phyloP scores from a whole-genome alignment of 2,888 invertebrate genomes.

The Andrena haemorrhoa region DNA sequence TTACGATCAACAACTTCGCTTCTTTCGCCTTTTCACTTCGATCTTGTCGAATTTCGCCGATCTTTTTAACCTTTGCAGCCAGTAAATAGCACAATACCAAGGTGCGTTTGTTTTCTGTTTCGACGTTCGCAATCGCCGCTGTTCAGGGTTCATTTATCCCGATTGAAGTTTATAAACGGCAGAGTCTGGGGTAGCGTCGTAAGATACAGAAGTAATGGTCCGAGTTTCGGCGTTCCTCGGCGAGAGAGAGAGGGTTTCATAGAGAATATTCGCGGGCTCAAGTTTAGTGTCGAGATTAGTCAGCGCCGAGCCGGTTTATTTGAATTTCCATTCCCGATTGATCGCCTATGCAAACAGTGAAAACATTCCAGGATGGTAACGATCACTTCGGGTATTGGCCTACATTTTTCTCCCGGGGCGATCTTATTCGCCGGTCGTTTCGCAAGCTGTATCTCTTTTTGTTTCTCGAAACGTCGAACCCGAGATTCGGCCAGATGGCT shows the following conservation, averaged over 20 bases:
- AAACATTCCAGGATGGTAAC: constrained; percentile 61
- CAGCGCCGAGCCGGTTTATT: constrained; percentile 56
- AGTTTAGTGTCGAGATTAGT: constrained; percentile 37
- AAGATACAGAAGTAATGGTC: no score
- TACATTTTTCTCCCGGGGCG: constrained; percentile 51
- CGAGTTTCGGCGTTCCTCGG: background rate
- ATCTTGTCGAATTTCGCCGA: no score
- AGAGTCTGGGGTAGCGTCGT: no score
- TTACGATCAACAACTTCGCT: no score
- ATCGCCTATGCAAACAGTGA: constrained; percentile 63
- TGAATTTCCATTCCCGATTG: constrained; percentile 66
- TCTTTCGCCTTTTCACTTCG: no score
- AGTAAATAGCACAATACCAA: no score
- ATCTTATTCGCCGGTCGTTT: constrained; percentile 44
- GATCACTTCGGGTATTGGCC: constrained; percentile 66
- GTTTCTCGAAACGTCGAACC: constrained; percentile 52
- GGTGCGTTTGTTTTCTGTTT: no score
- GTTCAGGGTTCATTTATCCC: no score
- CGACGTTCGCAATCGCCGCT: no score
- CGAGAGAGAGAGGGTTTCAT: background rate
- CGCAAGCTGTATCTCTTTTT: constrained; percentile 44
- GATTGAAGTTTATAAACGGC: no score
- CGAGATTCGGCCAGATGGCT: constrained; percentile 53
- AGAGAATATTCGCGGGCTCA: constrained; percentile 38
- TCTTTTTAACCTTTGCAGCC: no score